Base-by-base conservation (phyloP, 2,888 invertebrate species). In the Alcis repandata region DNA sequence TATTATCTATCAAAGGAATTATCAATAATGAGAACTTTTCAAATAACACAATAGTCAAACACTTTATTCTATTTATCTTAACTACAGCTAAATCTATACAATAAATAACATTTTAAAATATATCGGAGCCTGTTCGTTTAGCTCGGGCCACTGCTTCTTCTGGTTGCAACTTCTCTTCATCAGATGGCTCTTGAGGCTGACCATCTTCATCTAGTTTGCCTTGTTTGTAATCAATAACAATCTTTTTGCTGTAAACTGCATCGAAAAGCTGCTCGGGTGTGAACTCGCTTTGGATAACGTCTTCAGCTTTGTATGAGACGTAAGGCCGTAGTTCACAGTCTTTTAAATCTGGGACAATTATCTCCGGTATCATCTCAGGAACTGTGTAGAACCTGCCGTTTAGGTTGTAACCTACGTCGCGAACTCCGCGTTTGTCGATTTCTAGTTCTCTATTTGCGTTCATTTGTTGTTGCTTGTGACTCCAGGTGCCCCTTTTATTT, bases 241-340 rank as follows among this genome's bases (percentile, higher is more conserved):
- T 96, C 87, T 98, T 98, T 59, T 95, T 86, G 0, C 95, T 95
- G 82, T 98, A 98, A 0, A 97, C 93, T 0, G 96, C 95, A 80
- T 97, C 94, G 80, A 98, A 98, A 49, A 99, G 91, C 88, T 97
- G 96, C 82, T 97, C 85, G 0, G 98, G 94, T 0, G 98, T 98
- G 77, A 98, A 98, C 87, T 97, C 96, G 0, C 95, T 94, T 83
- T 98, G 97, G 11, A 94, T 87, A 0, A 98, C 95, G 63, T 97
- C 96, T 2, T 95, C 94, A 0, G 95, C 94, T 86, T 95, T 95
- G 86, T 99, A 99, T 0, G 98, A 97, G 0, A 99, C 99, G 79
- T 99, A 99, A 0, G 99, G 98, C 86, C 98, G 98, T 19, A 99
- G 89, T 89, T 96, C 91, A 81, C 96, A 99, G 72, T 94, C 95